Evolutionary conservation across 1,140 invertebrate species (phyloP).

Genomic region (Oncopodura yosiiana): DNA sequence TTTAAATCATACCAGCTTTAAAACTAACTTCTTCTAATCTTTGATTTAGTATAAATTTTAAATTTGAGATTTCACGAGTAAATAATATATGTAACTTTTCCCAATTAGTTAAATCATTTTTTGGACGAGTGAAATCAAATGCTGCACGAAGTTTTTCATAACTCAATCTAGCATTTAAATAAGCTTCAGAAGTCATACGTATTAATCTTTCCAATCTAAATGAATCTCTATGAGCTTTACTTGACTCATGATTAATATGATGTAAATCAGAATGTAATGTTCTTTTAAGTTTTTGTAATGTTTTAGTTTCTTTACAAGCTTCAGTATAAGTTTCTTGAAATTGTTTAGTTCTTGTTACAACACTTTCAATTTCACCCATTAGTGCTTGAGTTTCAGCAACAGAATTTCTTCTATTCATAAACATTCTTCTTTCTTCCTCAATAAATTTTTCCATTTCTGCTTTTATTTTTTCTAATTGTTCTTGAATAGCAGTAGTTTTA

Average conservation of each 20-base stretch:
- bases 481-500: slow-evolving; percentile 4
- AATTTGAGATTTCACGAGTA: slow-evolving; percentile 25
- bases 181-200: slow-evolving; percentile 18
- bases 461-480: slow-evolving; percentile 15
- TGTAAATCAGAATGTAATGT: slow-evolving; percentile 26
- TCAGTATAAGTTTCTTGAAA: slow-evolving; percentile 19
- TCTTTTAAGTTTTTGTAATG: slow-evolving; percentile 11
- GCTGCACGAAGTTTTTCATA: slow-evolving; percentile 31
- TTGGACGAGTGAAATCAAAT: slow-evolving; percentile 25
- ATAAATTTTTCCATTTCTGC: slow-evolving; percentile 10
- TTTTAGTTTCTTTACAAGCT: slow-evolving; percentile 11
- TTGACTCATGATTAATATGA: slow-evolving; percentile 18
- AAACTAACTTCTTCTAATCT: slow-evolving; percentile 22
- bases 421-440: slow-evolving; percentile 22
- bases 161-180: slow-evolving; percentile 27
- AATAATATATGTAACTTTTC: slow-evolving; percentile 27
- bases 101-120: slow-evolving; percentile 22
- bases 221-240: slow-evolving; percentile 16
- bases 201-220: slow-evolving; percentile 20
- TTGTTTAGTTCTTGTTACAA: slow-evolving; percentile 12
- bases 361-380: slow-evolving; percentile 12
- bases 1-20: slow-evolving; percentile 10
- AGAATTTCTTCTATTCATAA: slow-evolving; percentile 8
- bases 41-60: slow-evolving; percentile 23
- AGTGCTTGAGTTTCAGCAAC: slow-evolving; percentile 20